Evolutionary conservation across 2,888 invertebrate genomes (phyloP).

Genomic region (Eupelmus urozonus): DNA sequence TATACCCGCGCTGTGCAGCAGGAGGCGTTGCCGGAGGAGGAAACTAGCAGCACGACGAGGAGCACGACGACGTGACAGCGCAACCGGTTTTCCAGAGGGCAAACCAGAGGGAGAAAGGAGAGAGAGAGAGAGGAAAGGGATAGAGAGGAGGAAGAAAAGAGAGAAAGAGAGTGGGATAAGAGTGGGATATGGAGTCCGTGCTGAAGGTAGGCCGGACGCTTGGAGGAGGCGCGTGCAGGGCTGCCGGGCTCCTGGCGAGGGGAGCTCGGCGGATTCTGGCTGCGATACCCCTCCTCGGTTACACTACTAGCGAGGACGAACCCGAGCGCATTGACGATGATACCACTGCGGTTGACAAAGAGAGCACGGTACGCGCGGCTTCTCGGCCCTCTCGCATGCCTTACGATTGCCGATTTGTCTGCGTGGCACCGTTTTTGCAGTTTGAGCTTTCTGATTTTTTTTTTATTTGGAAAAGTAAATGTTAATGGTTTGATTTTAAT

Average conservation of each 20-base stretch:
- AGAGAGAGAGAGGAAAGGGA: not conserved
- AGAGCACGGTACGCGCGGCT: constrained; percentile 47
- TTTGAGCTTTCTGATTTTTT: not conserved
- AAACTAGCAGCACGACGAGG: no score
- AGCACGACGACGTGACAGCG: not conserved
- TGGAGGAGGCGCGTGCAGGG: constrained; percentile 71
- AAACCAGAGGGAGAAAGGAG: not conserved
- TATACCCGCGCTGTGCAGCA: no score
- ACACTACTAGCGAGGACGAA: constrained; percentile 47
- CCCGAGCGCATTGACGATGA: constrained; percentile 16
- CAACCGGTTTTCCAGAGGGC: not conserved
- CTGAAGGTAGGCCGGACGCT: constrained; percentile 72
- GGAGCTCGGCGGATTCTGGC: constrained; percentile 72
- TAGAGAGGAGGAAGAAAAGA: not conserved
- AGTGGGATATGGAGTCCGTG: constrained; percentile 72
- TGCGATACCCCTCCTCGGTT: constrained; percentile 72
- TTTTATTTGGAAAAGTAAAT: not conserved
- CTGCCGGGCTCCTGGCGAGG: constrained; percentile 70
- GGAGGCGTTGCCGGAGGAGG: no score
- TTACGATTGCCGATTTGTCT: not conserved
- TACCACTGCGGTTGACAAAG: not conserved
- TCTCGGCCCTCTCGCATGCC: not conserved
- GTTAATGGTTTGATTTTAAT: no score
- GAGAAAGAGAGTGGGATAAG: constrained; percentile 8
- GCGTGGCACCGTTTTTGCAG: not conserved